Base-by-base conservation (phyloP, 2,797 vertebrate species). In the Hipposideros larvatus region DNA sequence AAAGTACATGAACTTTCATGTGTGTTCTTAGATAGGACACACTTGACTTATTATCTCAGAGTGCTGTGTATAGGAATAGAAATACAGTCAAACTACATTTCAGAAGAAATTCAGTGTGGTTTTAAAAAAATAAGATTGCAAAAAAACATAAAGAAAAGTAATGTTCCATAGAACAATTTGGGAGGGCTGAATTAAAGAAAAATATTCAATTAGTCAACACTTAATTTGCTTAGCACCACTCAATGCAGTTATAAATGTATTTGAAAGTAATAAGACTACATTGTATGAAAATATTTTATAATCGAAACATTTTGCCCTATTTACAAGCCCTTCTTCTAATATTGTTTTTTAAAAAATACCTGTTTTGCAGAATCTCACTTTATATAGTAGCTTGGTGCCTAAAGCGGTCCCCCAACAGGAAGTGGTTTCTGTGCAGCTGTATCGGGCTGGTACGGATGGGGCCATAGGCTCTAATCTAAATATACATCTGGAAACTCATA, bases 261-360 rank as follows among this genome's bases (percentile, higher is more conserved):
- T 88, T 95, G 65, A 93, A 95, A 96, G 57, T 94, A 46, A 75
- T 73, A 87, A 93, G 87, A 63, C 26, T 90, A 8, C 8, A 37
- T 86, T 96, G 79, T 90, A 87, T 95, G 70, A 96, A 96, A 88
- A 61, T 92, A 87, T 93, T 96, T 96, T 53, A 73, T 93, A 87
- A 86, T 65, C 4, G 26, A 93, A 85, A 51, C 43, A 59, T 59
- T 63, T 92, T 94, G 46, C 11, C 41, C 24, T 71, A 11, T 37
- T 80, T 85, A 34, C 6, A 89, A 24, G 48, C 15, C 19, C 21
- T 88, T 66, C 2, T 63, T 61, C 11, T 19, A 74, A 9, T 93
- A 59, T 66, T 24, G 6, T 31, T 95, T 94, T 86, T 16, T 16
- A 70, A 74, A 85, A 85, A 24, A 41, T 51, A 41, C 68, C 31